Evolutionary conservation across 2,888 invertebrate species (phyloP), one percentile per base, ranked within the genome.

Genomic region (Caenorhabditis sp.): DNA sequence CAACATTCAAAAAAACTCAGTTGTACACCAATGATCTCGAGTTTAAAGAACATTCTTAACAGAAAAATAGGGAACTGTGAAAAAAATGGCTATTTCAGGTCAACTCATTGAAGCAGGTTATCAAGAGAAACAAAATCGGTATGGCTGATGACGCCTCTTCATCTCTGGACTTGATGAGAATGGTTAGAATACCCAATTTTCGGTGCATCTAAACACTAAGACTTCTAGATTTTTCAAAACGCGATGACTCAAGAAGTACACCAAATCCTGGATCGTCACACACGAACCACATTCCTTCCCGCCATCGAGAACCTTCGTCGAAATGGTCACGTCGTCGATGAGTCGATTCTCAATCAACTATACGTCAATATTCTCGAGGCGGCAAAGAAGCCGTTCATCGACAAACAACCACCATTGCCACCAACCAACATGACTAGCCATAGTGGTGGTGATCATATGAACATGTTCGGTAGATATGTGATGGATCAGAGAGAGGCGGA

Each of bases 241-340:
- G 82, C 83, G 57, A 84, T 84, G 26, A 79, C 77, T 2, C 65
- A 68, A 25, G 84, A 85, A 65, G 77, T 85, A 25, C 77, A 80
- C 59, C 84, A 85, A 58, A 81, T 85, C 25, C 67, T 85, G 57
- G 86, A 86, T 8, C 75, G 86, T 8, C 83, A 87, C 61, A 71
- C 85, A 1, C 68, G 85, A 17, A 84, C 85, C 7, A 85, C 86
- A 0, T 81, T 86, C 38, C 68, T 81, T 36, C 86, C 86, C n/a
- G 86, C 86, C 0, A 84, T 86, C 21, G 86, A 86, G 63, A 86
- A 86, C 64, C 69, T 86, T 50, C 72, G 77, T 43, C 72, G 80
- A 20, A 85, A 87, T 52, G 86, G 86, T 12, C 83, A 85, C 70
- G 84, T 83, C 21, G 83, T 85, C 1, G 76, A 76, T 21, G 83